phyloP scores from a whole-genome alignment of 2,113 vertebrate species.

The human region DNA sequence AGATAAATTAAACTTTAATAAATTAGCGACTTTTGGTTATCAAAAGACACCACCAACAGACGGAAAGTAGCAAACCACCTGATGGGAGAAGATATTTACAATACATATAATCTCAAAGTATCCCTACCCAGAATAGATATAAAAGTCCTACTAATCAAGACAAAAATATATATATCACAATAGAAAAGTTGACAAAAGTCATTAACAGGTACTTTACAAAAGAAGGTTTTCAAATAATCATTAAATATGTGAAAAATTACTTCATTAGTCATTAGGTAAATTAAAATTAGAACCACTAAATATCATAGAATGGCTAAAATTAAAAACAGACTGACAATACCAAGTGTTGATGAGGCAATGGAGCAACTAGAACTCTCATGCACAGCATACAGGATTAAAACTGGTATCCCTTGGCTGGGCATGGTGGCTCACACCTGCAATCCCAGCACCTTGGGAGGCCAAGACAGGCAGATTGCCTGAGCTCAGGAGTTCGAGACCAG shows the following conservation, averaged over 20 bases:
- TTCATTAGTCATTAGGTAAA: neutral
- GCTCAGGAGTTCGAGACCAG: too few relatives aligned
- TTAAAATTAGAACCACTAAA: neutral
- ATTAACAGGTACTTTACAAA: neutral
- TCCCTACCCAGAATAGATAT: neutral
- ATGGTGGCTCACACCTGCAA: too few relatives aligned
- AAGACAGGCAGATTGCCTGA: too few relatives aligned
- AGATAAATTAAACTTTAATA: neutral
- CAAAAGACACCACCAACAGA: neutral
- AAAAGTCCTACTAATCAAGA: neutral
- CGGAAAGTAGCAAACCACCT: neutral
- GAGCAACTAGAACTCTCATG: neutral
- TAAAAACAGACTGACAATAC: neutral
- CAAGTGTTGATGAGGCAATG: neutral
- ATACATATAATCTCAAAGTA: neutral
- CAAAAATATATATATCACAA: neutral
- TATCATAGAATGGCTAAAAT: neutral
- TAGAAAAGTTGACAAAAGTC: neutral
- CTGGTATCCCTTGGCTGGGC: too few relatives aligned
- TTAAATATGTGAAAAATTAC: neutral
- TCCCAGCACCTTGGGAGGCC: too few relatives aligned
- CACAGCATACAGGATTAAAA: neutral
- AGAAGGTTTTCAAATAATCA: neutral
- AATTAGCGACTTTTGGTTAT: neutral
- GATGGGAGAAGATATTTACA: neutral